Conservation (phyloP, 2,888 invertebrate genomes). For the Gasteruption jaculator region DNA sequence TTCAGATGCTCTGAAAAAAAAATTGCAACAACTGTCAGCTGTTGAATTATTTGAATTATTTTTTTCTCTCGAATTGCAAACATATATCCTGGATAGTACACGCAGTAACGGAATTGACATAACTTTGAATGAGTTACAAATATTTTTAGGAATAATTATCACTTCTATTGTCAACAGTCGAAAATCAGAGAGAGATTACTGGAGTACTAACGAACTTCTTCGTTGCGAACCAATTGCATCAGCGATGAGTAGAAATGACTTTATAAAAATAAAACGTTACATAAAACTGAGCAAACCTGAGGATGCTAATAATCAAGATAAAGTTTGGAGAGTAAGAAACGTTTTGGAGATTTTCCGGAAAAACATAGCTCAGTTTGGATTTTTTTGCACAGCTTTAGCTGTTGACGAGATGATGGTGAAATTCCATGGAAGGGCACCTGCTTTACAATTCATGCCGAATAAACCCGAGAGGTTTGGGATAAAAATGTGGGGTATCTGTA, state of each 20-base stretch:
- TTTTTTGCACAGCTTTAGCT: slow-evolving; percentile 19
- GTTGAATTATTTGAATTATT: slow-evolving; percentile 6
- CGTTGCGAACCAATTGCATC: not conserved
- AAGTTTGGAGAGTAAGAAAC: slow-evolving; percentile 17
- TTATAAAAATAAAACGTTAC: no score
- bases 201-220: slow-evolving; percentile 6
- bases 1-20: not conserved
- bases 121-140: slow-evolving; percentile 13
- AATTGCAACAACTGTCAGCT: not conserved
- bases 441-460: slow-evolving; percentile 16
- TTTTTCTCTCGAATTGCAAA: slow-evolving; percentile 5
- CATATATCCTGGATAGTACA: no score
- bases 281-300: no score
- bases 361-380: slow-evolving; percentile 17
- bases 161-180: slow-evolving; percentile 16
- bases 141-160: slow-evolving; percentile 20
- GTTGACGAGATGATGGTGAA: slow-evolving; percentile 21
- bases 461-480: slow-evolving; percentile 20
- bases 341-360: slow-evolving; percentile 18
- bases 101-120: slow-evolving; percentile 8
- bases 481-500: slow-evolving; percentile 19
- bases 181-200: slow-evolving; percentile 19
- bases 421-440: slow-evolving; percentile 18
- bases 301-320: slow-evolving; percentile 15
- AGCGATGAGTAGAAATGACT: not conserved